Conservation (phyloP, 1,140 invertebrate genomes). For the Lerema accius region DNA sequence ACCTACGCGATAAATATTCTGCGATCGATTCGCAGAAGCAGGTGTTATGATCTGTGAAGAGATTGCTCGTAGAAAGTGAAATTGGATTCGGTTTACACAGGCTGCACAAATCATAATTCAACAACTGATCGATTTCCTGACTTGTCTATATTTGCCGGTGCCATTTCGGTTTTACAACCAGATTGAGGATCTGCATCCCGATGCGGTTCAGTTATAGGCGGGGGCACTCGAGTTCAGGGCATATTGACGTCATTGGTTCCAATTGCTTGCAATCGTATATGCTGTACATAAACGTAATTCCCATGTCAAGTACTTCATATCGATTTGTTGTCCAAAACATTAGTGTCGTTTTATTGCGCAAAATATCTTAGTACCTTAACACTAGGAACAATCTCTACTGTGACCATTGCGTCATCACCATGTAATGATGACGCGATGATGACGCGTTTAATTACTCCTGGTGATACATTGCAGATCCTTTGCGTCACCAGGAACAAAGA, state of each 20-base stretch:
- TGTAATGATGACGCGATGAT: not conserved
- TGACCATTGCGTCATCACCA: not conserved
- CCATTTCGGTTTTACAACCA: constrained; percentile 31
- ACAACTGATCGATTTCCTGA: constrained; percentile 24
- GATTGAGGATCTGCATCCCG: constrained; percentile 15
- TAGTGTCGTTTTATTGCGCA: not conserved
- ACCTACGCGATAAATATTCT: not conserved
- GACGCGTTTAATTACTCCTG: not conserved
- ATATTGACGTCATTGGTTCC: constrained; percentile 33
- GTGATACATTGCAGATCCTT: not conserved
- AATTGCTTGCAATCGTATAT: constrained; percentile 6
- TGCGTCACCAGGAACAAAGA: not conserved
- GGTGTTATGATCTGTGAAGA: not conserved
- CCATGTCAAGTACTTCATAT: not conserved
- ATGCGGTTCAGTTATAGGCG: constrained; percentile 30
- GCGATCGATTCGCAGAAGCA: constrained; percentile 1
- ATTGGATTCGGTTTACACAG: constrained; percentile 3
- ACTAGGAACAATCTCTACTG: no score
- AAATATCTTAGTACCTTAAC: no score
- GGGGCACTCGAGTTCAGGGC: constrained; percentile 35
- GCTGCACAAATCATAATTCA: constrained; percentile 25
- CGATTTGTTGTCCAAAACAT: not conserved
- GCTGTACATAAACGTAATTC: not conserved
- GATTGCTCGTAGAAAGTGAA: constrained; percentile 13
- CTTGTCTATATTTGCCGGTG: constrained; percentile 26